These are phyloP conservation scores for Boloria euphrosyne DNA, from an alignment of 2,888 invertebrate genomes.

Conservation along the genomic window DNA sequence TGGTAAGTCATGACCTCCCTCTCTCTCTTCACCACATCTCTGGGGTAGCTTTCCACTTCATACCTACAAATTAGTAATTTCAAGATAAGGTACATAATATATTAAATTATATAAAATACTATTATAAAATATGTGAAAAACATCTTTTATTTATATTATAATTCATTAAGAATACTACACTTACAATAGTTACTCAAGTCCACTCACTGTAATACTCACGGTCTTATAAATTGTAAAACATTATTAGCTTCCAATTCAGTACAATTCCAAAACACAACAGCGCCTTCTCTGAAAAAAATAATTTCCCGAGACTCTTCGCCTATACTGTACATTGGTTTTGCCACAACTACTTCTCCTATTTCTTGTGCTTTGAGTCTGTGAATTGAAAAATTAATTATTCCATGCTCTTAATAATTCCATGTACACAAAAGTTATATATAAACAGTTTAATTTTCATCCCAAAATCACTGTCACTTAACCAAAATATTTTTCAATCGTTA, in stretches of 20 bases:
- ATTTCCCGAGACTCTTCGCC: slow-evolving; percentile 91
- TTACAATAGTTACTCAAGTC: too few species aligned
- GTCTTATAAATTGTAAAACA: slow-evolving; percentile 87
- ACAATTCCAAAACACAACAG: slow-evolving; percentile 95
- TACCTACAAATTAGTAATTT: slow-evolving; percentile 54
- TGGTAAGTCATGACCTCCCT: slow-evolving; percentile 92
- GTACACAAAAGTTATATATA: too few species aligned
- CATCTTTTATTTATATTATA: too few species aligned
- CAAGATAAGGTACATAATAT: too few species aligned
- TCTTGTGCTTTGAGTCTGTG: slow-evolving; percentile 73
- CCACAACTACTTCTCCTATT: slow-evolving; percentile 90
- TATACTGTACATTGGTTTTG: slow-evolving; percentile 91
- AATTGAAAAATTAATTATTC: slow-evolving; percentile 7
- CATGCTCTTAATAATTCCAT: background rate
- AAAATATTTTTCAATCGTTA: too few species aligned
- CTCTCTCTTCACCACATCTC: slow-evolving; percentile 87
- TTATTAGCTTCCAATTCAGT: slow-evolving; percentile 90
- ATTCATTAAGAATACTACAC: too few species aligned
- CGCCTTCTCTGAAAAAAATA: slow-evolving; percentile 95
- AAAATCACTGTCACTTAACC: too few species aligned
- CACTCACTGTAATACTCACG: slow-evolving; percentile 51
- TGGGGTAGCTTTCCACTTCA: slow-evolving; percentile 85
- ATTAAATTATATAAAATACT: background rate
- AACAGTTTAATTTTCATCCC: too few species aligned
- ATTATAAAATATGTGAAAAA: too few species aligned